Conservation (phyloP, 2,888 invertebrate species). For the Barypeithes pellucidus region DNA sequence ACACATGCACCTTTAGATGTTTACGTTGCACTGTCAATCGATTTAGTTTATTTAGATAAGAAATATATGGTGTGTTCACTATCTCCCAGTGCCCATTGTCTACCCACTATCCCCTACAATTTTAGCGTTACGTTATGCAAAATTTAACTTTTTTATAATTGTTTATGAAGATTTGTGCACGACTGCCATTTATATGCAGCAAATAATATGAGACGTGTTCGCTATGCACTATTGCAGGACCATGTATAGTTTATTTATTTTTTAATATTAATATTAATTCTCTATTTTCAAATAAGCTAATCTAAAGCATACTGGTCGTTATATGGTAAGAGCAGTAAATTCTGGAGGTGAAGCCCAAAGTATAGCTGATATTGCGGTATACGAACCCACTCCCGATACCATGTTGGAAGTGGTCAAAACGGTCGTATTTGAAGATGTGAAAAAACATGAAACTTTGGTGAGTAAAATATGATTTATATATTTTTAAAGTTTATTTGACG, state of each 20-base stretch:
- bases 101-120: too few relatives aligned
- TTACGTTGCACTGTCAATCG: too few relatives aligned
- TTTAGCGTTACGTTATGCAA: too few relatives aligned
- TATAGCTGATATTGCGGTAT: conserved; percentile 84
- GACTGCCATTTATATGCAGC: too few relatives aligned
- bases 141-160: background rate
- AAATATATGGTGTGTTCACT: too few relatives aligned
- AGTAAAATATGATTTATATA: conserved; percentile 55
- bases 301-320: conserved; percentile 82
- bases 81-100: too few relatives aligned
- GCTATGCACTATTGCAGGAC: too few relatives aligned
- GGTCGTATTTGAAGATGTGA: conserved; percentile 76
- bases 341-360: conserved; percentile 88
- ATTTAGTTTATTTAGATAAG: too few relatives aligned
- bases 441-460: conserved; percentile 71
- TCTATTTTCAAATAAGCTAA: conserved; percentile 59
- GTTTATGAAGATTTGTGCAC: too few relatives aligned
- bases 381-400: conserved; percentile 80
- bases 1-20: too few relatives aligned
- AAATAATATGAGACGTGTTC: too few relatives aligned
- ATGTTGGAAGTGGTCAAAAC: conserved; percentile 80
- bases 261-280: background rate
- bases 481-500: conserved; percentile 2
- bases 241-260: background rate
- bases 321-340: conserved; percentile 83